Conservation (phyloP, 2,888 invertebrate species). For the Fragum whitleyi region DNA sequence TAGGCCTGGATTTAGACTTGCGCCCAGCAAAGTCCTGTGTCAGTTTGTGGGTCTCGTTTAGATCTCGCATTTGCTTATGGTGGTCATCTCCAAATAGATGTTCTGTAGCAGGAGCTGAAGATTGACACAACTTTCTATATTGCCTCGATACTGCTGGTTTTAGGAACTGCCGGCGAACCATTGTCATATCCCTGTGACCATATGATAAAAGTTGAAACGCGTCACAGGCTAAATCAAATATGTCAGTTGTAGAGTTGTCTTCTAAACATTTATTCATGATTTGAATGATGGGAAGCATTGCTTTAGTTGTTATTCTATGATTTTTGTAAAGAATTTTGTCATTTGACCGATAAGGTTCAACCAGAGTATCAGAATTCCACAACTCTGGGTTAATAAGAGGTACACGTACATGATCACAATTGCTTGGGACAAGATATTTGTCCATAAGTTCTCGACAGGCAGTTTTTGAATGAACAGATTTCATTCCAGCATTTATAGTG, state of each 20-base stretch:
- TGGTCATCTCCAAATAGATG: constrained; percentile 14
- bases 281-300: not conserved
- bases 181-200: not conserved
- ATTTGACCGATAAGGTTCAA: not conserved
- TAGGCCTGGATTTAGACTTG: not conserved
- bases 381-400: constrained; percentile 1
- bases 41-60: constrained; percentile 10
- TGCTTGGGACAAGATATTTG: constrained; percentile 1
- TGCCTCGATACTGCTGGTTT: constrained; percentile 11
- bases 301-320: not conserved
- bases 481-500: not conserved
- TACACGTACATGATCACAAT: not conserved
- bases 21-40: not conserved
- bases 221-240: not conserved
- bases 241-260: not conserved
- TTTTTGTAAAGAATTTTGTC: not conserved
- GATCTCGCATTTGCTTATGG: not conserved
- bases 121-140: not conserved
- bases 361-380: not conserved
- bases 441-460: not conserved
- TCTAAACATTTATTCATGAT: not conserved
- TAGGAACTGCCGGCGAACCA: not conserved
- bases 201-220: not conserved
- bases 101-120: not conserved
- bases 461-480: not conserved